A percentile compares a stretch with the other conserved stretches of the same genome.
These are phyloP conservation scores for Hirtodrosophila alboralis DNA, from an alignment of 2,888 invertebrate species.

Conservation along the genomic window DNA sequence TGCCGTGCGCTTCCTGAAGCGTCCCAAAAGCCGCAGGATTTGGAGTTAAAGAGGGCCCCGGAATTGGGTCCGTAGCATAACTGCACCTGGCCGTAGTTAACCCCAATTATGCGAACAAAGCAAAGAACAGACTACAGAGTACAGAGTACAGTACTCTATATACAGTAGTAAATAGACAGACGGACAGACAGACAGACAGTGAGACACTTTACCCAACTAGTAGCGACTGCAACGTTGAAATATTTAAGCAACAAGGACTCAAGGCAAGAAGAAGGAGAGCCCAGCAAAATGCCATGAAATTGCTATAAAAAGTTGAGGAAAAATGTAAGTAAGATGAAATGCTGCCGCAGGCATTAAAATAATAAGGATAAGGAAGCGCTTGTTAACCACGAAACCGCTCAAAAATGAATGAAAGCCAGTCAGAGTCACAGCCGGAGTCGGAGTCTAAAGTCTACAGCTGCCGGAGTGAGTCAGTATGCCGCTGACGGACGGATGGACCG, in stretches of 20 bases:
- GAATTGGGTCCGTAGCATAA: constrained; percentile 26
- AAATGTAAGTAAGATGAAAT: constrained; percentile 75
- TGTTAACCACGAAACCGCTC: constrained; percentile 78
- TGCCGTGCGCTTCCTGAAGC: constrained; percentile 41
- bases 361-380: constrained; percentile 81
- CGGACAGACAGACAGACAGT: constrained; percentile 12
- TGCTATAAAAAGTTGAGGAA: constrained; percentile 33
- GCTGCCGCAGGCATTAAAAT: constrained; percentile 80
- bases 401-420: constrained; percentile 67
- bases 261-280: background rate
- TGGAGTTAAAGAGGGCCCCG: constrained; percentile 15
- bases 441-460: constrained; percentile 13
- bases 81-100: constrained; percentile 72
- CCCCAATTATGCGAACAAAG: constrained; percentile 76
- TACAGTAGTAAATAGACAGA: constrained; percentile 2
- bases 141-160: constrained; percentile 8
- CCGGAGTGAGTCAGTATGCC: constrained; percentile 57
- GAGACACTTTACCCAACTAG: constrained; percentile 38
- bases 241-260: constrained; percentile 62
- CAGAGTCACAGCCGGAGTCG: constrained; percentile 1
- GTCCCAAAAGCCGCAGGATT: constrained; percentile 13
- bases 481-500: constrained; percentile 41
- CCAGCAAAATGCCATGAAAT: constrained; percentile 47
- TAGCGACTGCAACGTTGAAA: constrained; percentile 55
- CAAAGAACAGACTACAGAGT: constrained; percentile 14